Evolutionary conservation across 2,113 vertebrate genomes (phyloP).

Genomic region (Oryzias melastigma): DNA sequence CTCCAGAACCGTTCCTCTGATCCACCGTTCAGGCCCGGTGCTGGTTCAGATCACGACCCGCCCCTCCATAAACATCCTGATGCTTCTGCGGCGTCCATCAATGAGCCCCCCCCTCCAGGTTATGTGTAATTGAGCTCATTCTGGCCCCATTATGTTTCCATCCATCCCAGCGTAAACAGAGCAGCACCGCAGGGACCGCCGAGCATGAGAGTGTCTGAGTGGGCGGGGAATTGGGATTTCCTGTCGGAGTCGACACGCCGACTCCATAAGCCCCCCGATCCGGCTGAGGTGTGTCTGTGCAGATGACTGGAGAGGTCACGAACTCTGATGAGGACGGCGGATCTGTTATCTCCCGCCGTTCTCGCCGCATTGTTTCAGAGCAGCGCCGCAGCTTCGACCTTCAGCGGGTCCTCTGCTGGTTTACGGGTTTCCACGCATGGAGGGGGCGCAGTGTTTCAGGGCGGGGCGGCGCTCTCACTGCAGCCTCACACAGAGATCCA

Average conservation of each 20-base stretch:
- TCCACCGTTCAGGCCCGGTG: not conserved
- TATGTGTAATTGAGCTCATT: not conserved
- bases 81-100: not conserved
- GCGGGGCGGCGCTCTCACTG: conserved; percentile 3
- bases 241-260: conserved; percentile 45
- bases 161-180: conserved; percentile 26
- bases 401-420: conserved; percentile 12
- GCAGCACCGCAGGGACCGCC: conserved; percentile 41
- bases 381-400: conserved; percentile 14
- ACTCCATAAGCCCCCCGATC: conserved; percentile 33
- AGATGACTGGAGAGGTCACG: not conserved
- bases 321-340: not conserved
- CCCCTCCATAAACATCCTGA: no score
- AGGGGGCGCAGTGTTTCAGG: conserved; percentile 7
- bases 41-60: not conserved
- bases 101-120: not conserved
- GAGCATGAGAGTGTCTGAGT: conserved; percentile 52
- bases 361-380: conserved; percentile 42
- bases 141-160: conserved; percentile 17
- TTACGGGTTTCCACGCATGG: conserved; percentile 19
- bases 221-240: conserved; percentile 62
- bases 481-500: conserved; percentile 18
- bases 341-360: no score
- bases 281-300: not conserved
- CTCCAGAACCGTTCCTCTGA: no score